These are phyloP conservation scores for Pelobates fuscus DNA, from an alignment of 2,113 vertebrate genomes.

Conservation along the genomic window DNA sequence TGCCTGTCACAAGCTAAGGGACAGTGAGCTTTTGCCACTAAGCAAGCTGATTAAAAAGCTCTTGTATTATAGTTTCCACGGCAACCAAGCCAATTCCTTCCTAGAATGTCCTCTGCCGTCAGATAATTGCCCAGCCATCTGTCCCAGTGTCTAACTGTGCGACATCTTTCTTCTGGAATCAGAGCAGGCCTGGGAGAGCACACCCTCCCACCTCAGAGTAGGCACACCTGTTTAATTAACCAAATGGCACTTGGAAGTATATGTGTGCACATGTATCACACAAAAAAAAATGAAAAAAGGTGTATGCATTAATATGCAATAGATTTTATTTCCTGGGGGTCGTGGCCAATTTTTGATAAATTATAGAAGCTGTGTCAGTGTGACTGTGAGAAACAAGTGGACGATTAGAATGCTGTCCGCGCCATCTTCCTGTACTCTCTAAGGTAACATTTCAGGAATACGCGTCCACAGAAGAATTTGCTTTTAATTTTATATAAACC, in stretches of 20 bases:
- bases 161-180: neutral
- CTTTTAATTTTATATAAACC: too few species aligned
- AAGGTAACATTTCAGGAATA: too few species aligned
- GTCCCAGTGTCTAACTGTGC: conserved; percentile 32
- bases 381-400: too few species aligned
- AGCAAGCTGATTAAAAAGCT: neutral
- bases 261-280: neutral
- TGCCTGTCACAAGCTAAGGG: neutral
- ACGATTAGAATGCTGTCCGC: too few species aligned
- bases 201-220: neutral
- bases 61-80: conserved; percentile 19
- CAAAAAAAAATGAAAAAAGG: too few species aligned
- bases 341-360: too few species aligned
- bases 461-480: too few species aligned
- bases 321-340: too few species aligned
- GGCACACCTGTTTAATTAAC: conserved; percentile 2
- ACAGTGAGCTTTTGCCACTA: neutral
- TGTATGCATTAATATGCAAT: too few species aligned
- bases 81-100: conserved; percentile 35
- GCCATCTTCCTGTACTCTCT: too few species aligned
- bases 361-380: too few species aligned
- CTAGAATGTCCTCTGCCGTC: neutral
- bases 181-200: conserved; percentile 10
- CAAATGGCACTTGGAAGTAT: neutral
- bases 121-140: conserved; percentile 51